Base-by-base conservation (phyloP, 2,888 invertebrate species). In the Apomyelois bistriatella region DNA sequence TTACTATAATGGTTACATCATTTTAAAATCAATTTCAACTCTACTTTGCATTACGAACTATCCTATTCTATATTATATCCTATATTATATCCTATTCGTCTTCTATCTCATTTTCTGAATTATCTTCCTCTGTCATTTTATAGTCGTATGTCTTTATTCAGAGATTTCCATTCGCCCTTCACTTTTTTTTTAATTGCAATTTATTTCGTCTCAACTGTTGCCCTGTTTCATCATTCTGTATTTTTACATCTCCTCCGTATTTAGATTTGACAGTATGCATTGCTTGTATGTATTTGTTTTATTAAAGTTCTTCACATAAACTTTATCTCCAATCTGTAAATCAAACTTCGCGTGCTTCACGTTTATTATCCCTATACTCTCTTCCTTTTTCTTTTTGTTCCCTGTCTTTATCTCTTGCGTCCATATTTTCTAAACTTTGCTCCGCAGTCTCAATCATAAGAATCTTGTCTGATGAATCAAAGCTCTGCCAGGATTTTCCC, bases 381-480 rank as follows among this genome's bases (percentile, higher is more conserved):
- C 60, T 66, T 32, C 61, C 62, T 42, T 62, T 62, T 42, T 60
- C 61, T 46, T 66, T 65, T 51, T 56, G 43, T 9, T 37, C 1
- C 41, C 41, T 61, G 17, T 66, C 61, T 28, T 53, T 37, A 16
- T 66, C 66, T 42, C 57, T 59, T 3, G 62, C 51, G 30, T 66
- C 63, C 0, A 38, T 10, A 28, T 64, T 60, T 13, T 49, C 37
- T 12, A 22, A 22, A 22, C 5, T 22, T 22, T 49, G 7, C 9
- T 41, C 16, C 10, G 58, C 13, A 3, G 59, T 48, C 9, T 41
- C 32, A 3, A 62, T 3, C 12, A 32, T 37, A 6, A 64, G 63
- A 13, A 66, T 55, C 56, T 68, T 66, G 32, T 68, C 66, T 41
- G 13, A 55, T 63, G 22, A 68, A 64, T 0, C n/a, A n/a, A n/a